phyloP scores from a whole-genome alignment of 1,140 invertebrate species.

The Neodiprion pinetum region DNA sequence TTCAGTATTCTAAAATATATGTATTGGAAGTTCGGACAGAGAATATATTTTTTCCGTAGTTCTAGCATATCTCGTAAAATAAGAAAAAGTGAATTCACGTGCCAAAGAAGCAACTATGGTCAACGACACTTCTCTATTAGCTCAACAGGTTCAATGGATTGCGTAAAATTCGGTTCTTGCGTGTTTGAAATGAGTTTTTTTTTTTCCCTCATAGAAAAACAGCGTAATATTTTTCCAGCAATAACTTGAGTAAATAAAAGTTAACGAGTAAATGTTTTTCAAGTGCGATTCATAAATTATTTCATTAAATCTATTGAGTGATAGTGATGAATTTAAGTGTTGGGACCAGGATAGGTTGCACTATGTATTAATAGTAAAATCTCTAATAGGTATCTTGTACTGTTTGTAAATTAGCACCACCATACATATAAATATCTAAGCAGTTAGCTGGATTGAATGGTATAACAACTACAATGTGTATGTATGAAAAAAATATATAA shows the following conservation, averaged over 20 bases:
- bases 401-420: neutral
- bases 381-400: neutral
- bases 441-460: too few relatives aligned
- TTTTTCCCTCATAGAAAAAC: neutral
- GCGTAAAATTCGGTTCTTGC: too few relatives aligned
- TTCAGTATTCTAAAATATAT: neutral
- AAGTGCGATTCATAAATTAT: neutral
- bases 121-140: neutral
- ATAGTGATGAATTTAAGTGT: neutral
- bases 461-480: neutral
- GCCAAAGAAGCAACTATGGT: constrained; percentile 49
- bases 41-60: constrained; percentile 4
- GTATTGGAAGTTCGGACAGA: neutral
- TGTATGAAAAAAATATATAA: too few relatives aligned
- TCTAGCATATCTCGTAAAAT: neutral
- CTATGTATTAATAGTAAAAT: neutral
- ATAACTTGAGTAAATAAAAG: too few relatives aligned
- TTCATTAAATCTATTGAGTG: neutral
- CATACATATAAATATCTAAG: too few relatives aligned
- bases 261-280: too few relatives aligned
- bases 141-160: neutral
- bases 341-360: neutral
- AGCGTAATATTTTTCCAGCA: neutral
- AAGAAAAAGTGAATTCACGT: constrained; percentile 59
- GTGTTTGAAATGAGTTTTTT: too few relatives aligned